Evolutionary conservation across 30 jellyfish, hydroid and myxozoan genomes (phyloP), one percentile per base, ranked within the genome.

Genomic region (Nemopilema nomurai): DNA sequence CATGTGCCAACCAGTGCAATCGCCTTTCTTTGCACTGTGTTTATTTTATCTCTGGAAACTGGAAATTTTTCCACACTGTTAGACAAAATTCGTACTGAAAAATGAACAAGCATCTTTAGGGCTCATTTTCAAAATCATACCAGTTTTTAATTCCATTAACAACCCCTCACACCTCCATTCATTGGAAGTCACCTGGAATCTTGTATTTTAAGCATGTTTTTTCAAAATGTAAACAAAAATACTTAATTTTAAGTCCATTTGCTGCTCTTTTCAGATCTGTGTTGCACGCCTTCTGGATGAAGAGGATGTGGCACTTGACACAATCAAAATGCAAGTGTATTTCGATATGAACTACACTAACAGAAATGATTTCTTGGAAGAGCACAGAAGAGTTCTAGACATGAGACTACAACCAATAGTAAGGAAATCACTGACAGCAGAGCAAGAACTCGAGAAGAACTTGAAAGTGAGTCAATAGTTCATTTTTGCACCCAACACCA

Each of bases 391-490:
- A 64, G 97, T 89, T 21, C 76, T 92, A 0, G 98, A 92, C 20
- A 49, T 83, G 77, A 80, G 98, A 31, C 80, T 87, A 70, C 96
- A 87, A 62, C 95, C 97, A 19, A 79, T 92, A 21, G 93, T 84
- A 4, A 77, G 97, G 98, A 92, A 83, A 84, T 92, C 51, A 92
- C 98, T 65, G 98, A 92, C 83, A 81, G 96, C 70, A 77, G 97
- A 67, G 98, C 97, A 69, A 81, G 97, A 41, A 92, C 98, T 4
- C 76, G 85, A 88, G 98, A 92, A 18, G 98, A 87, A 57, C 79
- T 92, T 1, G 98, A 92, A 72, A 72, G 98, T 88, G 65, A 33
- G 86, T 74, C 16, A 23, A 22, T 78, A 18, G 13, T 41, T 41
- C 13, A 41, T 41, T 41, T 41, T 6, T 41, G 57, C 13, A 3